phyloP scores from a whole-genome alignment of 92 coral and sea anemone genomes.

The Porites divaricata region DNA sequence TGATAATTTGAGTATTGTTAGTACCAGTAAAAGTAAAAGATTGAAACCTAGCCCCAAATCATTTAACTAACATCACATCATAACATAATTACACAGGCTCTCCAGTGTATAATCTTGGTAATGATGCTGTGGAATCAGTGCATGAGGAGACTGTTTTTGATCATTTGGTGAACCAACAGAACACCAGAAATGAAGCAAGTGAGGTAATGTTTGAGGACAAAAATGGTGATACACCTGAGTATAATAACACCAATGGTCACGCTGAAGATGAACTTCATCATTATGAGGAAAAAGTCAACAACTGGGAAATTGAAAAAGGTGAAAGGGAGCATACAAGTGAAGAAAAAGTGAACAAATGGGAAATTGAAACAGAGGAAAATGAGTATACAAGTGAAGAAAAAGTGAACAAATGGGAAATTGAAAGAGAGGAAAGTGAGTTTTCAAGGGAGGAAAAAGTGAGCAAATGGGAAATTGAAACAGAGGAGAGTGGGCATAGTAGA shows the following conservation, averaged over 20 bases:
- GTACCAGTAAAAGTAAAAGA: no score
- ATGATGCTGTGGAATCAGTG: slow-evolving; percentile 15
- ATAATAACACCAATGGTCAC: background rate
- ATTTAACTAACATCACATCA: background rate
- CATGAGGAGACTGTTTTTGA: slow-evolving; percentile 44
- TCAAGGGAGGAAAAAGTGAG: slow-evolving; percentile 8
- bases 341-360: slow-evolving; percentile 31
- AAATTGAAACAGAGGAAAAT: background rate
- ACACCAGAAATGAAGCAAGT: background rate
- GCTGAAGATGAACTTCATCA: background rate
- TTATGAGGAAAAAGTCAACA: slow-evolving; percentile 28
- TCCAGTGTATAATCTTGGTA: slow-evolving; percentile 25
- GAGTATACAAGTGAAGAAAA: background rate
- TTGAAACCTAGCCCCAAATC: no score
- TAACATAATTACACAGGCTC: slow-evolving; percentile 31
- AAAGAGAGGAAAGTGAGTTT: background rate
- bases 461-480: slow-evolving; percentile 11
- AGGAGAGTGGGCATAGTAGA: background rate
- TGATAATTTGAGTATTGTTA: no score
- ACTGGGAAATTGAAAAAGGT: slow-evolving; percentile 7
- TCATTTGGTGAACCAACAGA: slow-evolving; percentile 3
- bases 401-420: slow-evolving; percentile 24
- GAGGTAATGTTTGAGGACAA: background rate
- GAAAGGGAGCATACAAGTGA: background rate
- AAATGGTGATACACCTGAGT: background rate